Percentiles rank a stretch among this genome's conserved stretches.
Conservation (phyloP, 2,113 vertebrate genomes). For the Neolamprologus falcicula region DNA sequence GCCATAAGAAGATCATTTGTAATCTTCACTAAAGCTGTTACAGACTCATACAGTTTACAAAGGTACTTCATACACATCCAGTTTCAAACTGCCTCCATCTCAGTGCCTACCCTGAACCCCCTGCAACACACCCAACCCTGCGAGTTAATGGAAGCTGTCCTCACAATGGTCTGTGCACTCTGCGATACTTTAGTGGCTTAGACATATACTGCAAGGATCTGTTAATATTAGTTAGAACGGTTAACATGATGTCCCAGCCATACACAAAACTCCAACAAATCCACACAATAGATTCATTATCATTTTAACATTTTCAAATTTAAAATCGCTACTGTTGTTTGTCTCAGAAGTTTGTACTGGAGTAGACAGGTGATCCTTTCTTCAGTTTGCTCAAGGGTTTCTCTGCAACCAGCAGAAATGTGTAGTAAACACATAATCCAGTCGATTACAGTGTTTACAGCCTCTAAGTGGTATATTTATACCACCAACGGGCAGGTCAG, state of each 20-base stretch:
- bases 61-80: not conserved
- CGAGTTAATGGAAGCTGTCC: not conserved
- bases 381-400: not conserved
- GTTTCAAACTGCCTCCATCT: not conserved
- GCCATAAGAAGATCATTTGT: no score
- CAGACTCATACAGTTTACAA: not conserved
- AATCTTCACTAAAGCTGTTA: no score
- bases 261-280: not conserved
- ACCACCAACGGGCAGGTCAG: not conserved
- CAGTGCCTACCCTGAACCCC: not conserved
- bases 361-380: not conserved
- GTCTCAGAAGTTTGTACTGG: not conserved
- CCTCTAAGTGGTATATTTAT: not conserved
- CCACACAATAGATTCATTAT: not conserved
- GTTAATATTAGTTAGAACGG: not conserved
- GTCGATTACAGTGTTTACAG: not conserved
- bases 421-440: not conserved
- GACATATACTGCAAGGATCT: not conserved
- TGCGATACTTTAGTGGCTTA: fast-evolving
- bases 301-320: not conserved
- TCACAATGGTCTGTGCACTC: not conserved
- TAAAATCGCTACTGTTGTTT: fast-evolving
- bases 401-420: not conserved
- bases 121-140: not conserved
- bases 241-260: not conserved